phyloP scores from a whole-genome alignment of 2,113 vertebrate genomes.

The Boulengeromyrus knoepffleri region DNA sequence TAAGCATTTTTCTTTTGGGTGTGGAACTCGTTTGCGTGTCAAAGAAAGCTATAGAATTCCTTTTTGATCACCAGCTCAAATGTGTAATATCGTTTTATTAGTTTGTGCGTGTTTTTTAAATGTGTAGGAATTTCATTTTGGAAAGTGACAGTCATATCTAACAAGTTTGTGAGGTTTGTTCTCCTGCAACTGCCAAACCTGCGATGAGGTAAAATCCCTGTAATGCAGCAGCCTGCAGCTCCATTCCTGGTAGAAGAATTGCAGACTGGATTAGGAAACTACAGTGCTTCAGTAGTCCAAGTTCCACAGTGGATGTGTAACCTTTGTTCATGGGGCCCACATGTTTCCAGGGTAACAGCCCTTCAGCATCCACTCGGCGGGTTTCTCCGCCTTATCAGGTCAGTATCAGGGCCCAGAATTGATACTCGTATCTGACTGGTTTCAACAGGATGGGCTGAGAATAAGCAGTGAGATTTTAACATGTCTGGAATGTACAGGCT shows the following conservation, averaged over 20 bases:
- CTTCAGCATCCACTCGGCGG: background rate
- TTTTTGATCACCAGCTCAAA: background rate
- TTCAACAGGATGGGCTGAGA: conserved; percentile 9
- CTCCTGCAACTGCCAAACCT: background rate
- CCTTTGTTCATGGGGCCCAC: background rate
- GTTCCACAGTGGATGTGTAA: conserved; percentile 10
- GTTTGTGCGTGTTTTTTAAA: background rate
- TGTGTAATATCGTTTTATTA: background rate
- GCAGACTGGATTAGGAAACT: background rate
- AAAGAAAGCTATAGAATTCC: background rate
- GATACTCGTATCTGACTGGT: conserved; percentile 2
- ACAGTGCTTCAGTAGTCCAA: background rate
- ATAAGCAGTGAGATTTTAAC: conserved; percentile 9
- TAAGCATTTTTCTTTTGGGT: conserved; percentile 3
- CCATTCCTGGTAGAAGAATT: background rate
- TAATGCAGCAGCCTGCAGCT: background rate
- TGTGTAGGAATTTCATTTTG: background rate
- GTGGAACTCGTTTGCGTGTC: background rate
- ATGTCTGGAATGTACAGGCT: background rate
- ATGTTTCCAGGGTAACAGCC: conserved; percentile 6
- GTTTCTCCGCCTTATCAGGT: conserved; percentile 9
- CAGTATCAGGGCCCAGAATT: conserved; percentile 6
- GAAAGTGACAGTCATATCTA: background rate
- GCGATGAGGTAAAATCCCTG: background rate
- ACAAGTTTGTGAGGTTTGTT: background rate